Evolutionary conservation across 2,797 vertebrate genomes (phyloP).

Genomic region (Falco peregrinus): DNA sequence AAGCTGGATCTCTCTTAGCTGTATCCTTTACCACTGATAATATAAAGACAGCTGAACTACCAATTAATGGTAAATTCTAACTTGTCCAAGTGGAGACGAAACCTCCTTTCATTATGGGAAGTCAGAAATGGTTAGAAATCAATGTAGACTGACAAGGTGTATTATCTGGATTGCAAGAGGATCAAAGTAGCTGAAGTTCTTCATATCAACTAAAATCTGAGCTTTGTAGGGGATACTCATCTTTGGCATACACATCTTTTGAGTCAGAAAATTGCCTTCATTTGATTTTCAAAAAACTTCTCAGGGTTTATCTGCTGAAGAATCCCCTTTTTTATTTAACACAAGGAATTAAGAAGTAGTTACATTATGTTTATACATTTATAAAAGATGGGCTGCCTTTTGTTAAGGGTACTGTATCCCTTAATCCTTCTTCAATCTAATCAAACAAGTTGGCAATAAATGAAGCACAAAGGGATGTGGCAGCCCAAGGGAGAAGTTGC

Average conservation of each 20-base stretch:
- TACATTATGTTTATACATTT: slow-evolving; percentile 35
- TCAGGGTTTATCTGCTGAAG: background rate
- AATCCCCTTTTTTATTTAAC: slow-evolving; percentile 19
- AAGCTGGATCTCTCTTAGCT: background rate
- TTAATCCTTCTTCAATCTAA: slow-evolving; percentile 50
- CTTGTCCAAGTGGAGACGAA: background rate
- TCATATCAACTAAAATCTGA: background rate
- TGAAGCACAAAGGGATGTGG: background rate
- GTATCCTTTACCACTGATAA: background rate
- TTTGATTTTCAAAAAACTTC: slow-evolving; percentile 1
- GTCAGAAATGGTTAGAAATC: background rate
- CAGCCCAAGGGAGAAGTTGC: background rate
- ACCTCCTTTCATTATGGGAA: background rate
- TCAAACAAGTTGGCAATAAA: slow-evolving; percentile 29
- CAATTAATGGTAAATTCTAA: background rate
- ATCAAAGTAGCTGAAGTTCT: slow-evolving; percentile 11
- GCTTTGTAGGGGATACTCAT: background rate
- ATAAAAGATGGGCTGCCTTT: slow-evolving; percentile 11
- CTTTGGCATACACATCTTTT: background rate
- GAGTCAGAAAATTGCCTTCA: slow-evolving; percentile 2
- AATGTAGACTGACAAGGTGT: background rate
- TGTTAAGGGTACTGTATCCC: background rate
- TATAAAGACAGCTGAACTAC: background rate
- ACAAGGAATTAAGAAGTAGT: slow-evolving; percentile 24
- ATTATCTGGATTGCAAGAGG: background rate